phyloP scores from a whole-genome alignment of 2,797 vertebrate genomes.

The Tinamus major region DNA sequence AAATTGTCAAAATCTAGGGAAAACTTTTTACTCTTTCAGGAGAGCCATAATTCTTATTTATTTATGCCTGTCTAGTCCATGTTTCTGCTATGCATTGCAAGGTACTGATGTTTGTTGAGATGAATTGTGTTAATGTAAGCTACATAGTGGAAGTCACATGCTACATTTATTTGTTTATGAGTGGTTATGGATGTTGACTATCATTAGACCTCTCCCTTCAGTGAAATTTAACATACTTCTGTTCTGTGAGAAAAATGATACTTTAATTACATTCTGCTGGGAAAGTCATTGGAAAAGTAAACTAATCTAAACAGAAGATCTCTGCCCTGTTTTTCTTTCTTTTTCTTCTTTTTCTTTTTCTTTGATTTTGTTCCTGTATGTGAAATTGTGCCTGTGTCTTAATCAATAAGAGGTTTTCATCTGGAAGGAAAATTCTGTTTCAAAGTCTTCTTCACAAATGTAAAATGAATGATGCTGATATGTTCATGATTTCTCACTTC shows the following conservation, averaged over 20 bases:
- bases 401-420: neutral
- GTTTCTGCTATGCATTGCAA: neutral
- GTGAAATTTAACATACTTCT: neutral
- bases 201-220: neutral
- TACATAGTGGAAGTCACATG: neutral
- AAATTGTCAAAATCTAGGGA: neutral
- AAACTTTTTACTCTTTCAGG: neutral
- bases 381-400: neutral
- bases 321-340: neutral
- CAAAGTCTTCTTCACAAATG: neutral
- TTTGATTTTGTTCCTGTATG: too few relatives aligned
- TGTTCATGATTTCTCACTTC: neutral
- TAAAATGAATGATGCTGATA: rapidly evolving
- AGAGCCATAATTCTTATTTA: neutral
- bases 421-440: neutral
- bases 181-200: neutral
- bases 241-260: neutral
- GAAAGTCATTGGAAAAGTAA: neutral
- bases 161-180: neutral
- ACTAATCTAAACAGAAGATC: neutral
- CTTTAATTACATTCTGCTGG: neutral
- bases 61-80: too few relatives aligned
- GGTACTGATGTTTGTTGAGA: neutral
- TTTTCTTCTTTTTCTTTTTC: neutral
- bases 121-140: neutral